These are phyloP conservation scores for Drosophila willistoni DNA, from an alignment of 1,140 invertebrate species.

Conservation along the genomic window DNA sequence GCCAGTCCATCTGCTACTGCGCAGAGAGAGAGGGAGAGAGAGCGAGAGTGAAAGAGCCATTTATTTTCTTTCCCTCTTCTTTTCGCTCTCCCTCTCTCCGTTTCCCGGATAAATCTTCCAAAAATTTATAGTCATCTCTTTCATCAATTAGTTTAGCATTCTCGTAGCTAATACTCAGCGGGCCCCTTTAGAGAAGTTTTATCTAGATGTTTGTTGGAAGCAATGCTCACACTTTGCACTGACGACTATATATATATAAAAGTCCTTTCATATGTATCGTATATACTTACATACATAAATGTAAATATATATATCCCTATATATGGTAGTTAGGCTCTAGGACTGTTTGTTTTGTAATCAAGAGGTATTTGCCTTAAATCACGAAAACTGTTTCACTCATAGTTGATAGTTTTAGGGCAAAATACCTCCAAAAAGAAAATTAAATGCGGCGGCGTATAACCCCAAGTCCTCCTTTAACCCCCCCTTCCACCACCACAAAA, in stretches of 20 bases:
- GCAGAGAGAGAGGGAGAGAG: background rate
- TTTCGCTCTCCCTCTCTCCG: background rate
- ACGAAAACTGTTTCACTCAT: conserved; percentile 28
- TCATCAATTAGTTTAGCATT: conserved; percentile 9
- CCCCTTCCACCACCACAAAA: too few relatives aligned
- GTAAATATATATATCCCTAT: background rate
- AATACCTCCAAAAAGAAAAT: conserved; percentile 33
- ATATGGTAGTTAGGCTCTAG: conserved; percentile 47
- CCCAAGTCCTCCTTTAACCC: background rate
- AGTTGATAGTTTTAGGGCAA: conserved; percentile 54
- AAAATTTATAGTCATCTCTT: conserved; percentile 9
- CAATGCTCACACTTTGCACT: background rate
- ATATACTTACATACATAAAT: background rate
- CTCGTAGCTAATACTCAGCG: background rate
- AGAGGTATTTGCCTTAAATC: conserved; percentile 65
- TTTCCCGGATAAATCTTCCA: conserved; percentile 36
- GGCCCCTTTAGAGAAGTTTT: background rate
- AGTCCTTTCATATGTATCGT: background rate
- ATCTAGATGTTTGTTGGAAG: background rate
- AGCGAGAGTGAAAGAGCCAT: background rate
- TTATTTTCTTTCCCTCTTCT: background rate
- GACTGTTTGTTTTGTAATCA: conserved; percentile 47
- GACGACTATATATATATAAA: background rate
- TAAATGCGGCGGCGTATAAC: conserved; percentile 58
- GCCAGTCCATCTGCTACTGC: conserved; percentile 26